Base-by-base conservation (phyloP, 2,888 invertebrate species). In the Agrotis puta region DNA sequence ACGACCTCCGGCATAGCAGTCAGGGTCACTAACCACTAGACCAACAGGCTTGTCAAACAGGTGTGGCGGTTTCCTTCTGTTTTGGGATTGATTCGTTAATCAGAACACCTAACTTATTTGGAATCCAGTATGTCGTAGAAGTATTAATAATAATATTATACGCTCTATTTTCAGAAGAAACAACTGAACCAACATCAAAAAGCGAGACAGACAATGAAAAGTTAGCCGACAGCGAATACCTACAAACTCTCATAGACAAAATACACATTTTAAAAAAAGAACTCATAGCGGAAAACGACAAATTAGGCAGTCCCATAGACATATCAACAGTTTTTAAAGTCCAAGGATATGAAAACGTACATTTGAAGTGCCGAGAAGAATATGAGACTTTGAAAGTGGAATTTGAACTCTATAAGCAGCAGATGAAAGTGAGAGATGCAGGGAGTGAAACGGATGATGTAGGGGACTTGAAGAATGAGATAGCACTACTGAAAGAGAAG, bases 401-500 rank as follows among this genome's bases (percentile, higher is more conserved):
- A 84, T 97, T 97, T 87, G 98, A 98, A 79, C 91, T 95, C 53
- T 97, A 97, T 81, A 98, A 97, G 89, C 89, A 92, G 58, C 94
- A 96, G 77, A 65, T 58, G 69, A 92, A 89, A 75, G 79, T 84
- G 22, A 90, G 84, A 63, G 88, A 88, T 18, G 88, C 82, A n/a
- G 89, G 88, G 2, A 88, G 85, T 45, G 92, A 92, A 33, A 86
- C 82, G 6, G 90, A 90, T 63, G 94, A 95, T 85, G 88, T 94
- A 56, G 94, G 94, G 39, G 92, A 96, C 70, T 93, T 97, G 83
- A 97, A 96, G 88, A 94, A 94, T 6, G 97, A 98, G 89, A 96
- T 97, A 74, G 96, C 94, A 57, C 97, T 97, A 64, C 90, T 98
- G 70, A 97, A 97, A 84, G 97, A 98, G 77, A 97, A 97, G 85